phyloP scores from a whole-genome alignment of 2,888 invertebrate species.

The Leucania comma region DNA sequence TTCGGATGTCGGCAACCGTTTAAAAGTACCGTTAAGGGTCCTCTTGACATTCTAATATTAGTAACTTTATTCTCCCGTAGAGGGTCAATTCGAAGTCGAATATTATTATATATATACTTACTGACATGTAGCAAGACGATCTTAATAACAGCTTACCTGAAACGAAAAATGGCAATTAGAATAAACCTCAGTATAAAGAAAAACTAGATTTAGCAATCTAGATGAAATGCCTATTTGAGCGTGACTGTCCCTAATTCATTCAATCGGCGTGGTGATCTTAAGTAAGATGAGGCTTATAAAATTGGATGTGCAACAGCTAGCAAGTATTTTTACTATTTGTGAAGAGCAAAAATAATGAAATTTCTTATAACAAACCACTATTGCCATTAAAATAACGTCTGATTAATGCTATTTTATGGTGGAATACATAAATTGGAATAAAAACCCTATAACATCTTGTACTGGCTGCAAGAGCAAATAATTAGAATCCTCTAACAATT shows the following conservation, averaged over 20 bases:
- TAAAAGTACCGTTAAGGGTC: conserved; percentile 58
- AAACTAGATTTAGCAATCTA: conserved; percentile 49
- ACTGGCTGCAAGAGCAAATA: conserved; percentile 8
- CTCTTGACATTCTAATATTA: conserved; percentile 55
- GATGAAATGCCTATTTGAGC: conserved; percentile 42
- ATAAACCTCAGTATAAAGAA: conserved; percentile 40
- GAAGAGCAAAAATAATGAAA: background rate
- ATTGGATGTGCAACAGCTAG: conserved; percentile 14
- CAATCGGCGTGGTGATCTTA: conserved; percentile 52
- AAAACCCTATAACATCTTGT: conserved; percentile 11
- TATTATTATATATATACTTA: conserved; percentile 46
- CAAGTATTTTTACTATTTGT: conserved; percentile 23
- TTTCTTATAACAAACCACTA: background rate
- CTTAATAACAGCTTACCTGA: conserved; percentile 74
- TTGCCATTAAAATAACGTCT: background rate
- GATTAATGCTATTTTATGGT: background rate
- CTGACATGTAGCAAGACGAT: conserved; percentile 13
- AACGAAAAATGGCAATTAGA: conserved; percentile 69
- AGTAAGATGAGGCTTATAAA: conserved; percentile 37
- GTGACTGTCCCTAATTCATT: conserved; percentile 41
- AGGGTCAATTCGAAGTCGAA: conserved; percentile 29
- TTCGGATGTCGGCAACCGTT: conserved; percentile 64
- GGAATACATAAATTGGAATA: conserved; percentile 13
- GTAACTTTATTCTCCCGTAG: conserved; percentile 20
- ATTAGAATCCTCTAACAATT: conserved; percentile 28